Percentiles rank a stretch among this genome's conserved stretches.
Conservation (phyloP, 30 jellyfish, hydroid and myxozoan species). For the Hydra vulgaris region DNA sequence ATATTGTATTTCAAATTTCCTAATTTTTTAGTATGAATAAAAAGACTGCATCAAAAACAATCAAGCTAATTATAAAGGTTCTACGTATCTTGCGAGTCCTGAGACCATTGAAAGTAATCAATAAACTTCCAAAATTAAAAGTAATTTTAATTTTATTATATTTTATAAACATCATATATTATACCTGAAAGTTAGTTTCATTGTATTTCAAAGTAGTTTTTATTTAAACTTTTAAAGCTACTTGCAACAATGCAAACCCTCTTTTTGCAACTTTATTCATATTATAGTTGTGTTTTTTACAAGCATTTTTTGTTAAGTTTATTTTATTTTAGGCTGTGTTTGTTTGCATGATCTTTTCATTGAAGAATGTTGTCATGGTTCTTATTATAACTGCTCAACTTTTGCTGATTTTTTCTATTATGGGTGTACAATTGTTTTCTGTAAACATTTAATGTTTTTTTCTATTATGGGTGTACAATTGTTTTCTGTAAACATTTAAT, state of each 20-base stretch:
- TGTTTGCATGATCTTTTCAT: conserved; percentile 63
- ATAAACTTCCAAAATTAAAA: conserved; percentile 31
- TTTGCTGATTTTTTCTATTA: conserved; percentile 48
- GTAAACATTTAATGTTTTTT: neutral
- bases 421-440: conserved; percentile 62
- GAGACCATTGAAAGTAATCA: conserved; percentile 35
- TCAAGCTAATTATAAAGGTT: conserved; percentile 12
- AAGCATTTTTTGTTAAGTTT: neutral
- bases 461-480: too few relatives aligned
- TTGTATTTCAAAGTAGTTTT: neutral
- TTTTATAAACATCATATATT: neutral
- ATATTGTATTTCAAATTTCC: too few relatives aligned
- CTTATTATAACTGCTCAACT: conserved; percentile 50
- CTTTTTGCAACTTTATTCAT: neutral
- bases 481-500: too few relatives aligned
- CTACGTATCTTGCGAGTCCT: conserved; percentile 31
- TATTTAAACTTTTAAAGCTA: neutral
- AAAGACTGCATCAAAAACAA: neutral
- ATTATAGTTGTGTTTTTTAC: neutral
- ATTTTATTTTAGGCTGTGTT: conserved; percentile 54
- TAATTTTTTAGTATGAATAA: neutral
- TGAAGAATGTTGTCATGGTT: conserved; percentile 48
- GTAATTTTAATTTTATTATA: neutral
- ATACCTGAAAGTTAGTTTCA: neutral
- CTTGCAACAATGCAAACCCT: too few relatives aligned